Evolutionary conservation across 2,797 vertebrate species (phyloP).

Genomic region (Acestrorhynchus altus): DNA sequence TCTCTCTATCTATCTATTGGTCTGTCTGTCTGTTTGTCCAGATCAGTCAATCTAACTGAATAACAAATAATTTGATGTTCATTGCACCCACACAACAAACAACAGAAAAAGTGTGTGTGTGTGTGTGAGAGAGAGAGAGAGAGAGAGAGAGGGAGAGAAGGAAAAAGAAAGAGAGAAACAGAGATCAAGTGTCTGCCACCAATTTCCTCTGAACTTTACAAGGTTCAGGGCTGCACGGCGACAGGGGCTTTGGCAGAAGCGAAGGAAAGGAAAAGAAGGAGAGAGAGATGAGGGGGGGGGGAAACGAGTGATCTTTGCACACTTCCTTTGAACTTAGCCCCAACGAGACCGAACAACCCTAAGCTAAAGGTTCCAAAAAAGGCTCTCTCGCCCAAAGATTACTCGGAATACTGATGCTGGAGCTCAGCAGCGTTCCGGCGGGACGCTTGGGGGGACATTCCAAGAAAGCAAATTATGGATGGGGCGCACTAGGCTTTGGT

Average conservation of each 20-base stretch:
- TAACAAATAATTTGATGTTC: too few species aligned
- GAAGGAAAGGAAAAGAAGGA: conserved; percentile 62
- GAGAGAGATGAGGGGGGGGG: background rate
- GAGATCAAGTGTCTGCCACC: conserved; percentile 6
- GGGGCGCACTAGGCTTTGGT: conserved; percentile 54
- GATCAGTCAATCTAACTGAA: too few species aligned
- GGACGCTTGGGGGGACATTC: conserved; percentile 71
- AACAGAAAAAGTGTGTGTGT: background rate
- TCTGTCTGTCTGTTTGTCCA: background rate
- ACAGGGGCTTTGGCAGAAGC: conserved; percentile 68
- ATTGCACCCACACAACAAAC: background rate
- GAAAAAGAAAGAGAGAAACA: background rate
- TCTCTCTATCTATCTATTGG: background rate
- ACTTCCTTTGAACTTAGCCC: conserved; percentile 80
- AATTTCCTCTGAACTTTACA: conserved; percentile 55
- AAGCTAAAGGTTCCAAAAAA: conserved; percentile 78
- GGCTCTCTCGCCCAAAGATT: conserved; percentile 76
- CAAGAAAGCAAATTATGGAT: conserved; percentile 74
- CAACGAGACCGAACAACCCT: conserved; percentile 75
- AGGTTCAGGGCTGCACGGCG: conserved; percentile 47
- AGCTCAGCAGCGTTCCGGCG: conserved; percentile 75
- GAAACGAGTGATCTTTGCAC: conserved; percentile 75
- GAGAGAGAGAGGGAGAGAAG: background rate
- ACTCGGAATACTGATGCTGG: conserved; percentile 80
- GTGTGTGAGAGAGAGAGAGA: background rate